Evolutionary conservation across 2,888 invertebrate genomes (phyloP).

Genomic region (Deilephila porcellus): DNA sequence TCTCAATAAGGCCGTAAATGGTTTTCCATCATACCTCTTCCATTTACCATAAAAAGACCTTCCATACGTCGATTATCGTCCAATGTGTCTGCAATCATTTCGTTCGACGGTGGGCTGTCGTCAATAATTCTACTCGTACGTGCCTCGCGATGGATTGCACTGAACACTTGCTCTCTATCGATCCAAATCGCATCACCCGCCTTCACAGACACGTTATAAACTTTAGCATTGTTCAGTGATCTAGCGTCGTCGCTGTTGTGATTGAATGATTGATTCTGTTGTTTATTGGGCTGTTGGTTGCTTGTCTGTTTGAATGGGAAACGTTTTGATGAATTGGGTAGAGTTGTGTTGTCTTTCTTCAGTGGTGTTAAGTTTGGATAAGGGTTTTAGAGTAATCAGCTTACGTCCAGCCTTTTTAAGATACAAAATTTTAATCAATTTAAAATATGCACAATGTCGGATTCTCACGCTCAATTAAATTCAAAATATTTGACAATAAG

Average conservation of each 20-base stretch:
- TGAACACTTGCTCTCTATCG: neutral
- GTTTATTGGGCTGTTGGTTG: neutral
- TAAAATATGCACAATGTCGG: too few relatives aligned
- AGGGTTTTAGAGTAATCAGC: too few relatives aligned
- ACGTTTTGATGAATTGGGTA: neutral
- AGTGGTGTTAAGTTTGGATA: too few relatives aligned
- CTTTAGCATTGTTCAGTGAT: constrained; percentile 1
- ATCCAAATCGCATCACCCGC: neutral
- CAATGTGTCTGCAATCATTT: neutral
- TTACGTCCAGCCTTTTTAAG: too few relatives aligned
- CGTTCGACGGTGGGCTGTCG: neutral
- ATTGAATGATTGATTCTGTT: constrained; percentile 9
- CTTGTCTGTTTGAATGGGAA: neutral
- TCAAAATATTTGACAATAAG: too few relatives aligned
- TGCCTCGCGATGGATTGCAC: constrained; percentile 8
- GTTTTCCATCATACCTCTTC: too few relatives aligned
- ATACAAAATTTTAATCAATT: too few relatives aligned
- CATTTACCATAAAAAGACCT: too few relatives aligned
- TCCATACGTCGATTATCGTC: too few relatives aligned
- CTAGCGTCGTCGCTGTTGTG: neutral
- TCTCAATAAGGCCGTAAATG: too few relatives aligned
- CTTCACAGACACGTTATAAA: neutral
- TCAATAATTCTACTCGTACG: constrained; percentile 3
- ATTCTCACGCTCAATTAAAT: too few relatives aligned
- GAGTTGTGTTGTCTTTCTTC: too few relatives aligned